Base-by-base conservation (phyloP, 53 echinoderm and acorn worm species). In the Antedon mediterranea region DNA sequence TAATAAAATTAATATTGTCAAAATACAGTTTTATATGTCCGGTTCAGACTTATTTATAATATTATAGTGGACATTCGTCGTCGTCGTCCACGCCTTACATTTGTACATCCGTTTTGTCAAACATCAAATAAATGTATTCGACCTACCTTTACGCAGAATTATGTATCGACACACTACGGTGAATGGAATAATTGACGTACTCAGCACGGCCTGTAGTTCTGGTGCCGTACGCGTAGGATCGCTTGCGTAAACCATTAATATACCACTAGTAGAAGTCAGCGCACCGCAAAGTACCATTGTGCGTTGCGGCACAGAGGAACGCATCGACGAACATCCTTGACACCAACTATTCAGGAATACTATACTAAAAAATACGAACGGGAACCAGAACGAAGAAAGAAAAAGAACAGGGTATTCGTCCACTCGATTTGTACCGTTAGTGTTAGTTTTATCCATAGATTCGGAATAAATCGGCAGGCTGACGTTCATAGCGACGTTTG, bases 191-290 rank as follows among this genome's bases (percentile, higher is more conserved):
- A 91, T 74, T 0, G 91, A 87, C 3, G 95, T 91, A 7, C 91
- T 79, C 30, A 94, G 84, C 28, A 94, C 79, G 9, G 95, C 91
- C 74, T 94, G 95, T 28, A 94, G 85, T 0, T 87, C 72, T 0
- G 91, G 87, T 9, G 91, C 79, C 7, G 95, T 94, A 37, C 91
- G 75, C 0, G 6, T 20, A 0, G 91, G 87, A 33, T 85, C 83
- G 26, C 91, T 91, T 26, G 91, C 91, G 32, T 91, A 94, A 34
- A 94, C 95, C 13, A 94, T 85, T 71, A 94, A 77, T 7, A 94
- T 33, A 27, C 95, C 91, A 44, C 91, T 94, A 28, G 87, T 13
- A 3, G 89, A 71, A 76, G 91, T 89, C 71, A 94, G 81, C 8
- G 81, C 71, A 3, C 95, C 95, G 0, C 89, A 74, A 9, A 91